Percentiles rank a stretch among this genome's conserved stretches.
phyloP scores from a whole-genome alignment of 2,113 vertebrate genomes.

The Cottus gobio region DNA sequence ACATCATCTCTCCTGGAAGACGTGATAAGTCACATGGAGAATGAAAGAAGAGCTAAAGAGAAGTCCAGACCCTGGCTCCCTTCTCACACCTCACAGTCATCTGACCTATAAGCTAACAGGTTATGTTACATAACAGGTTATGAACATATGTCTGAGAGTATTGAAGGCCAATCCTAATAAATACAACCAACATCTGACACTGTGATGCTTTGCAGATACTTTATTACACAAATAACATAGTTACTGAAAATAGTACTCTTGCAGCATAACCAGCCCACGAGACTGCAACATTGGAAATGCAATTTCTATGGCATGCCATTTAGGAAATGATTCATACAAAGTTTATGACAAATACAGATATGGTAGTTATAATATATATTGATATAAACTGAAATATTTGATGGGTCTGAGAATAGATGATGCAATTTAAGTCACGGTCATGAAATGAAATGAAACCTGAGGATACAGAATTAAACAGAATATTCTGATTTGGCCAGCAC shows the following conservation, averaged over 20 bases:
- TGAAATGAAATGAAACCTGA: conserved; percentile 17
- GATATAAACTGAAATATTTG: background rate
- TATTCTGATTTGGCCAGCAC: background rate
- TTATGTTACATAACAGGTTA: too few relatives aligned
- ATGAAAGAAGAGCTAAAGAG: too few relatives aligned
- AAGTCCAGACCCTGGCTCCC: too few relatives aligned
- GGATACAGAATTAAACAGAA: conserved; percentile 15
- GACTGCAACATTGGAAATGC: conserved; percentile 83
- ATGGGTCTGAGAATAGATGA: background rate
- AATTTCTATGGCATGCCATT: conserved; percentile 70
- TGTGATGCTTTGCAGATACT: conserved; percentile 96
- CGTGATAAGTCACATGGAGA: too few relatives aligned
- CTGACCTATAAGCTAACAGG: too few relatives aligned
- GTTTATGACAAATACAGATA: background rate
- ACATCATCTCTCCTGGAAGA: too few relatives aligned
- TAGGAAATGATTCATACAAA: conserved; percentile 31
- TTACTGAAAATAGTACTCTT: conserved; percentile 99
- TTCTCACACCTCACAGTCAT: too few relatives aligned
- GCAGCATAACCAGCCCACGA: conserved; percentile 96
- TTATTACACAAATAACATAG: conserved; percentile 99
- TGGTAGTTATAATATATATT: background rate
- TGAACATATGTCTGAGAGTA: too few relatives aligned
- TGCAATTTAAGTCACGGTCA: background rate
- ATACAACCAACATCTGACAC: too few relatives aligned
- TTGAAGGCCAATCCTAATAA: background rate